Conservation (phyloP, 2,888 invertebrate species). For the Brachynemurus nebulosus region DNA sequence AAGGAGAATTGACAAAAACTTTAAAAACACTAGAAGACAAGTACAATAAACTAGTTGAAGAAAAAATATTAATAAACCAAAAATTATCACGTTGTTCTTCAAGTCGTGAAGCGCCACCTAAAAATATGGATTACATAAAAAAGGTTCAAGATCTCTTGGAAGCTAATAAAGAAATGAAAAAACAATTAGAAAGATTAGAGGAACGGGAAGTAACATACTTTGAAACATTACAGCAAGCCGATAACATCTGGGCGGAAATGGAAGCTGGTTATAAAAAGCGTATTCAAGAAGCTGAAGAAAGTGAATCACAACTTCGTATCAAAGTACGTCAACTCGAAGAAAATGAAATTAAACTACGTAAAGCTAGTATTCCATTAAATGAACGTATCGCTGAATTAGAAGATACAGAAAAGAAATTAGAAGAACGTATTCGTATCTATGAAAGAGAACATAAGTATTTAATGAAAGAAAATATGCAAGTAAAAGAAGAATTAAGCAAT, state of each 20-base stretch:
- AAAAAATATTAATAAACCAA: conserved; percentile 1
- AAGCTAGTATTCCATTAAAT: conserved; percentile 35
- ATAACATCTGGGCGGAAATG: conserved; percentile 57
- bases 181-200: conserved; percentile 46
- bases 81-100: too few species aligned
- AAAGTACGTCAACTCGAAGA: conserved; percentile 42
- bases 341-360: conserved; percentile 25
- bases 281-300: conserved; percentile 36
- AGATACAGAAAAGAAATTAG: conserved; percentile 40
- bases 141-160: conserved; percentile 37
- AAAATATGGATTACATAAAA: conserved; percentile 32
- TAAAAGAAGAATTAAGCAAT: conserved; percentile 27
- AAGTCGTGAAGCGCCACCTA: conserved; percentile 15
- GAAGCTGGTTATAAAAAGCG: conserved; percentile 47
- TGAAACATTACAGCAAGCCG: conserved; percentile 55
- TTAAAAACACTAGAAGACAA: conserved; percentile 1
- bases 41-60: conserved; percentile 4
- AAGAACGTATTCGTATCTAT: conserved; percentile 15
- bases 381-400: conserved; percentile 42
- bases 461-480: conserved; percentile 23
- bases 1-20: neutral
- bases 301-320: conserved; percentile 36
- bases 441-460: conserved; percentile 22
- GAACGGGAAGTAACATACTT: conserved; percentile 51
- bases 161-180: conserved; percentile 44